phyloP scores from a whole-genome alignment of 2,797 vertebrate genomes.

The Labroides dimidiatus region DNA sequence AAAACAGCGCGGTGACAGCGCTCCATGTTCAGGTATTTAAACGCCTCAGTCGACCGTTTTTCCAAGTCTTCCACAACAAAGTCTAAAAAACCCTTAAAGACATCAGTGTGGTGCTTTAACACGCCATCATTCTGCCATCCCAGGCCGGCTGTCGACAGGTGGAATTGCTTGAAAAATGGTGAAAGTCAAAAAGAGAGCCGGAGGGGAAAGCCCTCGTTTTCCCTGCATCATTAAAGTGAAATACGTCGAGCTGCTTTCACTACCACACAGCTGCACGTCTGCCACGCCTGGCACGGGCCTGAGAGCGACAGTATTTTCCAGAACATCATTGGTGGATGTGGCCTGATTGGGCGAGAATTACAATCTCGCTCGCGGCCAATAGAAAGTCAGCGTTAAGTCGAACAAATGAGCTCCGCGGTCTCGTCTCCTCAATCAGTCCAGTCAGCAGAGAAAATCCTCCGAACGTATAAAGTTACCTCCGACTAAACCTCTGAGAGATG shows the following conservation, averaged over 20 bases:
- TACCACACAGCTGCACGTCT: constrained; percentile 56
- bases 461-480: constrained; percentile 77
- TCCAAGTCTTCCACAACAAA: constrained; percentile 60
- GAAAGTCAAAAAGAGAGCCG: constrained; percentile 56
- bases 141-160: constrained; percentile 69
- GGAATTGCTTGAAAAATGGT: constrained; percentile 73
- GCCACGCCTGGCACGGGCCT: constrained; percentile 53
- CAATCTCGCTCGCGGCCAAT: constrained; percentile 49
- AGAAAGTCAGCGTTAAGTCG: constrained; percentile 52
- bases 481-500: constrained; percentile 73
- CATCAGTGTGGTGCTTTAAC: constrained; percentile 51
- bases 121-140: constrained; percentile 46
- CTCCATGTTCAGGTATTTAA: constrained; percentile 63
- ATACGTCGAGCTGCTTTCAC: constrained; percentile 59
- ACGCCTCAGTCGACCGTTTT: constrained; percentile 50
- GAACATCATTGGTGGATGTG: constrained; percentile 43
- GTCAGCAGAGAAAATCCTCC: constrained; percentile 49
- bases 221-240: constrained; percentile 71
- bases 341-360: constrained; percentile 63
- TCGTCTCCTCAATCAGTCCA: constrained; percentile 40
- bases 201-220: constrained; percentile 60
- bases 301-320: constrained; percentile 61
- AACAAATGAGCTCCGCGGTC: constrained; percentile 45
- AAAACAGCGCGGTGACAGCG: constrained; percentile 51
- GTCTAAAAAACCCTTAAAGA: constrained; percentile 40